phyloP scores from a whole-genome alignment of 2,113 vertebrate genomes.

The Rostratula benghalensis region DNA sequence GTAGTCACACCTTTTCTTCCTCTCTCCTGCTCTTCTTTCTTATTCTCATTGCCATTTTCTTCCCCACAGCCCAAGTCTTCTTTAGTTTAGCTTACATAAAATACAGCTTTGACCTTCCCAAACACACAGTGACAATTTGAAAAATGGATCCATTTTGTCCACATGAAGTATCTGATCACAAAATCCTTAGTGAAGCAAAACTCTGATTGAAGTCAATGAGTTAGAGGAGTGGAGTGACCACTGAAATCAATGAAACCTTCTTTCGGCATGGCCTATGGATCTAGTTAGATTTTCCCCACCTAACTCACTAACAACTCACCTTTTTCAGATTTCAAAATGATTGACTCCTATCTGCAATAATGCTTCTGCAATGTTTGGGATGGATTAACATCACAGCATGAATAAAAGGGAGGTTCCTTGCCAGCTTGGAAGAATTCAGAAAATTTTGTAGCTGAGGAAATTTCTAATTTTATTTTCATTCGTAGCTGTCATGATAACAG shows the following conservation, averaged over 20 bases:
- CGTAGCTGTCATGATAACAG: not conserved
- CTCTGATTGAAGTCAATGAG: not conserved
- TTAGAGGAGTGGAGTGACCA: not conserved
- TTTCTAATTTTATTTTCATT: not conserved
- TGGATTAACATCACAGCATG: rapidly evolving
- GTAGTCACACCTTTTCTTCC: not conserved
- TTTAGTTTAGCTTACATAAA: not conserved
- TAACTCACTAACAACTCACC: not conserved
- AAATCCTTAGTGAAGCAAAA: slow-evolving; percentile 7
- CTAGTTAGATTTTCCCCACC: not conserved
- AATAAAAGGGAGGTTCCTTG: not conserved
- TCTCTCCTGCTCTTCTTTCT: not conserved
- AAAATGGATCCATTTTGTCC: slow-evolving; percentile 7
- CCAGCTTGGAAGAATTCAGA: not conserved
- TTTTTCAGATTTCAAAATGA: not conserved
- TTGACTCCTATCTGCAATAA: not conserved
- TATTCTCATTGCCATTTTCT: not conserved
- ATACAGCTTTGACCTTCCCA: not conserved
- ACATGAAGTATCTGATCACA: not conserved
- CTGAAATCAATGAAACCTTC: not conserved
- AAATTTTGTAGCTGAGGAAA: not conserved
- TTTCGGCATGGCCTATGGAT: not conserved
- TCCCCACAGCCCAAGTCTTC: not conserved
- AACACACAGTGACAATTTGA: not conserved
- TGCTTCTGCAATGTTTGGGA: not conserved